Evolutionary conservation across 2,797 vertebrate genomes (phyloP).

Genomic region (Poeciliopsis presidionis): DNA sequence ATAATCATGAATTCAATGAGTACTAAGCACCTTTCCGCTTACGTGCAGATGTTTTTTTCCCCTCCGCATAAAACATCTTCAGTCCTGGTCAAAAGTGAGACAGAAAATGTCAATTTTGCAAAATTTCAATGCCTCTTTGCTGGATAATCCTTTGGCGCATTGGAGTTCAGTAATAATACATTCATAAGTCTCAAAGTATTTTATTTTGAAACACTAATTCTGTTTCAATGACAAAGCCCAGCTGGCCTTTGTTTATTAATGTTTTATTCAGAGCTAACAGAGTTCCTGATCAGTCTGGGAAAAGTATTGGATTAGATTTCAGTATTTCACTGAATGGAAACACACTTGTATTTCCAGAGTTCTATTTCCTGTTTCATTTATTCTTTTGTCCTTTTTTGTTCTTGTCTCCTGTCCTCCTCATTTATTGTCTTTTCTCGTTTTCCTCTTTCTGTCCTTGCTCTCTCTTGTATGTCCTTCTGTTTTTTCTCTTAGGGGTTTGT

Average conservation of each 20-base stretch:
- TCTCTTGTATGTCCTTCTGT: not conserved
- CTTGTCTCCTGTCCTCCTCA: not conserved
- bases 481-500: not conserved
- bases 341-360: not conserved
- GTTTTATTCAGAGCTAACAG: not conserved
- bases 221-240: not conserved
- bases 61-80: not conserved
- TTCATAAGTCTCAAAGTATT: not conserved
- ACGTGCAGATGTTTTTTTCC: not conserved
- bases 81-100: not conserved
- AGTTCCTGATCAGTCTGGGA: not conserved
- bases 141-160: not conserved
- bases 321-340: not conserved
- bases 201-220: not conserved
- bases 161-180: not conserved
- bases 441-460: not conserved
- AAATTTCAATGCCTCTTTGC: not conserved
- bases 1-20: constrained; percentile 27
- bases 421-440: not conserved
- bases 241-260: not conserved
- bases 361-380: not conserved
- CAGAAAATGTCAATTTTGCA: not conserved
- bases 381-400: not conserved
- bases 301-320: not conserved
- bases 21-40: constrained; percentile 5